Conservation (phyloP, 2,113 vertebrate species). For the Gymnorhina tibicen region DNA sequence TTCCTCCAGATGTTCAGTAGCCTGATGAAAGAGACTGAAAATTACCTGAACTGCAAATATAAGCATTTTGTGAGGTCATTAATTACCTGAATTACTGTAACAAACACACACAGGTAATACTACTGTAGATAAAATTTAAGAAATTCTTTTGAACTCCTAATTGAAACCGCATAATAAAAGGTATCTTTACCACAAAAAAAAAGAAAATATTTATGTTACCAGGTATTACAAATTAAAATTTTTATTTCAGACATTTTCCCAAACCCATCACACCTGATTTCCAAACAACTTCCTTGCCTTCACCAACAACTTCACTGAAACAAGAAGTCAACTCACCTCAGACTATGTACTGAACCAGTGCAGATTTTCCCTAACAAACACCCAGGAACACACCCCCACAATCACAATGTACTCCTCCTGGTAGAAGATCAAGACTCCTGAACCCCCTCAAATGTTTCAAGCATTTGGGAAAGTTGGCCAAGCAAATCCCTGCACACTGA, state of each 20-base stretch:
- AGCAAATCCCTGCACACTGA: neutral
- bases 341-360: neutral
- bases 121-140: neutral
- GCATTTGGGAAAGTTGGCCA: neutral
- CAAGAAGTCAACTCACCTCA: neutral
- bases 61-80: neutral
- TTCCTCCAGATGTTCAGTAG: neutral
- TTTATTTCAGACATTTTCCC: neutral
- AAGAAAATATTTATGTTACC: neutral
- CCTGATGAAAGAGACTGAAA: neutral
- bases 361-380: neutral
- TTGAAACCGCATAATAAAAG: neutral
- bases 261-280: neutral
- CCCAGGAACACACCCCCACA: neutral
- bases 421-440: neutral
- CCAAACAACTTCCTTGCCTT: neutral
- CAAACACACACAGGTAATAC: neutral
- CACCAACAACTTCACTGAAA: neutral
- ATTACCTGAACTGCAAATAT: neutral
- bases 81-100: neutral
- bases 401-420: neutral
- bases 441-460: accelerated
- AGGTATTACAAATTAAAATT: neutral
- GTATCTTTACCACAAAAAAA: neutral
- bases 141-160: neutral